Evolutionary conservation across 2,113 vertebrate genomes (phyloP), one percentile per base, ranked within the genome.

Genomic region (Nothoprocta pentlandii): DNA sequence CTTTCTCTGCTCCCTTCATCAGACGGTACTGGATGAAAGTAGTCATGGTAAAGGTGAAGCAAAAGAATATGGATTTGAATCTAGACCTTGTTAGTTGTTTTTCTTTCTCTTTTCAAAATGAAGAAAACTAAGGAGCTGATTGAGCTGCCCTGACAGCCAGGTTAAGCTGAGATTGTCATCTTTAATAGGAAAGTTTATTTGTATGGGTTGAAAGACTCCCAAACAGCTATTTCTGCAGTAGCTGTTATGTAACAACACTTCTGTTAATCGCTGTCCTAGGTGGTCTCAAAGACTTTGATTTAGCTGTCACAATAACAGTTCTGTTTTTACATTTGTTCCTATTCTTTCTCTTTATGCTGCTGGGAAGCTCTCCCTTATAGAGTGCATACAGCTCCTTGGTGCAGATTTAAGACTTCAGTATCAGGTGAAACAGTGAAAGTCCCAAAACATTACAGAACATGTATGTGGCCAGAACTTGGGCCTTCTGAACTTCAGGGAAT

Each of bases 401-500:
- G 51, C 16, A 86, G 26, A 69, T 47, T 9, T 51, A 80, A 67
- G 36, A 26, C 20, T 71, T 70, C 21, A n/a, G 9, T 46, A 22
- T 6, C 22, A 4, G 11, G 8, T 4, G 5, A 21, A 82, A 3
- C 25, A 92, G 12, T 36, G 16, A 11, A 71, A 88, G 88, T 77
- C 28, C 26, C 26, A 32, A 71, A 71, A 26, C 10, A 16, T 14
- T 47, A 49, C 32, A 80, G 41, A 58, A 69, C 7, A 21, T 61
- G 1, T 3, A 16, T 34, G 22, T 75, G 62, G n/a, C 34, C 42
- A 7, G 8, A 3, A 39, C 34, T 51, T 28, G 28, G 34, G 42
- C 63, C 30, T 63, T 64, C 68, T 3, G 0, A 2, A 6, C 6
- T 9, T 0, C 20, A 32, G 26, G 68, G 22, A n/a, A 51, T 83